Evolutionary conservation across 2,888 invertebrate genomes (phyloP).

Genomic region (Cerastoderma edule): DNA sequence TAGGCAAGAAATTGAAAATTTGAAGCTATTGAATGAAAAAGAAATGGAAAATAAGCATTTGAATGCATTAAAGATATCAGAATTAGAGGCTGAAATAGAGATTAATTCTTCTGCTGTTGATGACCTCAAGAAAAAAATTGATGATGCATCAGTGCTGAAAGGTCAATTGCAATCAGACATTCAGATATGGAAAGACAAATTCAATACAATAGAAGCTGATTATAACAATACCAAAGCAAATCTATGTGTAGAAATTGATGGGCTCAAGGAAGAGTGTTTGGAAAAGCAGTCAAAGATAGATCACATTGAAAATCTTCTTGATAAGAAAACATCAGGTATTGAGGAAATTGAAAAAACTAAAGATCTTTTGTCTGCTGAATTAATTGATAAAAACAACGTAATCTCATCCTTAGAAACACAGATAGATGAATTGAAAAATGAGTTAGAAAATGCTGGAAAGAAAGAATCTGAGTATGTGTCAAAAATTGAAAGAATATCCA

Average conservation of each 20-base stretch:
- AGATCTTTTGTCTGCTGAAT: neutral
- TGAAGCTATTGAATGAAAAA: neutral
- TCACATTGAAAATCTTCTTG: neutral
- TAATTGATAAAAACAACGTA: neutral
- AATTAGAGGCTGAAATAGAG: constrained; percentile 25
- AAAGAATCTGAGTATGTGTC: constrained; percentile 5
- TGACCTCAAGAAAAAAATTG: neutral
- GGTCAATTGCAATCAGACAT: constrained; percentile 7
- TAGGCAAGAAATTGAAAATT: constrained; percentile 4
- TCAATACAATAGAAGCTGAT: constrained; percentile 11
- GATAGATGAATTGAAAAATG: constrained; percentile 26
- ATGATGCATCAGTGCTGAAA: neutral
- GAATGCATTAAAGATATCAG: neutral
- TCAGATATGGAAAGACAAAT: constrained; percentile 29
- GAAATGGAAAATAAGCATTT: neutral
- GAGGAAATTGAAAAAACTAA: neutral
- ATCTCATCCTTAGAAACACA: neutral
- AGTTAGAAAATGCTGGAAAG: constrained; percentile 16
- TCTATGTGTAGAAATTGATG: constrained; percentile 12
- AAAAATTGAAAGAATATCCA: constrained; percentile 9
- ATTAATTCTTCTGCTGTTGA: neutral
- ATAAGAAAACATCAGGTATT: neutral
- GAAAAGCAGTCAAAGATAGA: constrained; percentile 17
- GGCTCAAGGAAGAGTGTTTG: constrained; percentile 28
- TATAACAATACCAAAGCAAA: constrained; percentile 1